Evolutionary conservation across 2,113 vertebrate genomes (phyloP), one percentile per base, ranked within the genome.

Genomic region (Vireo altiloquus): DNA sequence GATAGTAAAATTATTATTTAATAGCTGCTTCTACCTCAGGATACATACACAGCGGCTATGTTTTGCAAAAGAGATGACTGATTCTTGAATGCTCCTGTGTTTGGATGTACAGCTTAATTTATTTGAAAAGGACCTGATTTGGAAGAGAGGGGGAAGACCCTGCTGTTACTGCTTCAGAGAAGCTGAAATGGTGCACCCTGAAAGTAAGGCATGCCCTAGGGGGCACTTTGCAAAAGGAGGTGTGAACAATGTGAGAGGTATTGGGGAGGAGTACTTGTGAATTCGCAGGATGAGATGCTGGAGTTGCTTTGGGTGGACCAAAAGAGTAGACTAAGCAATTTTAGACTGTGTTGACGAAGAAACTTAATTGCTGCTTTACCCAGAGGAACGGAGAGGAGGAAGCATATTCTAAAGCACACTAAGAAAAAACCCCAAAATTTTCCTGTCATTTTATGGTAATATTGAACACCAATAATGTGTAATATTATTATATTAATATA

Each of bases 341-440:
- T 77, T 25, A 79, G n/a, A 18, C 27, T 66, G 30, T 46, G 6
- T 50, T 86, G 27, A 61, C 15, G 40, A 78, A 79, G 33, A 63
- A 92, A 33, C 11, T 66, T 18, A 39, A 23, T 31, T 87, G n/a
- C 59, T 75, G 39, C 40, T 54, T 77, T 71, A 69, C 47, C 31
- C 2, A 3, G 42, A 40, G 33, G 13, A 53, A 23, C 11, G 27
- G 39, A 82, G 44, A 75, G 31, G 42, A 65, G 25, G 20, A 74
- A 77, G 47, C 15, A 18, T 21, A 7, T 80, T 91, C 57, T 75
- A 57, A 57, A 68, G 28, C 53, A 69, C 23, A 20, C 33, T 31
- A 65, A 27, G 30, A n/a, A 57, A 72, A 57, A 49, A 0, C 0
- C 1, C 21, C 10, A 15, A 25, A 37, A 3, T 50, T 54, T 35